A percentile compares a stretch with the other conserved stretches of the same genome.
Evolutionary conservation across 2,797 vertebrate species (phyloP).

Genomic region (Gymnopithys bicolor): DNA sequence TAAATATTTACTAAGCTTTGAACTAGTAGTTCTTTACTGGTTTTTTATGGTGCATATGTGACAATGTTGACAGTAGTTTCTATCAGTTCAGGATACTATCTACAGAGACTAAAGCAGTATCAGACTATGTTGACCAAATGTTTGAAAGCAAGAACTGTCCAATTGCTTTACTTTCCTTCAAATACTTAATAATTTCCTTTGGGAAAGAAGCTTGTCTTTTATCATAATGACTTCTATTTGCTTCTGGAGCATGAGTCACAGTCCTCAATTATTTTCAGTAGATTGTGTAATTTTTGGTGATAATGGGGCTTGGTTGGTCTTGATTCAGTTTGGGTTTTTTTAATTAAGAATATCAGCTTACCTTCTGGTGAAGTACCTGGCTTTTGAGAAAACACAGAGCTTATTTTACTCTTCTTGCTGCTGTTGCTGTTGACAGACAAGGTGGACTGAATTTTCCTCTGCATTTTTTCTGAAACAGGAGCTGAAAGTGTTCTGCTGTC

Average conservation of each 20-base stretch:
- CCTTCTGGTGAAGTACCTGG: slow-evolving; percentile 91
- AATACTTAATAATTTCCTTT: slow-evolving; percentile 56
- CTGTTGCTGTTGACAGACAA: slow-evolving; percentile 92
- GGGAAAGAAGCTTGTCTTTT: slow-evolving; percentile 52
- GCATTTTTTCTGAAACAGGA: slow-evolving; percentile 93
- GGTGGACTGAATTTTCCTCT: slow-evolving; percentile 93
- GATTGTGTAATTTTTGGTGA: slow-evolving; percentile 46
- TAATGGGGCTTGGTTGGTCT: background rate
- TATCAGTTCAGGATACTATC: background rate
- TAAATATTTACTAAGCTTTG: background rate
- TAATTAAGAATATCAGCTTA: slow-evolving; percentile 73
- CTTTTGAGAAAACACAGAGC: slow-evolving; percentile 89
- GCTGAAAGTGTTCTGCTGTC: slow-evolving; percentile 83
- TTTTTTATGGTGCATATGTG: background rate
- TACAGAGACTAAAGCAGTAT: background rate
- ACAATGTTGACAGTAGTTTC: background rate
- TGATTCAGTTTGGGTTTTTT: background rate
- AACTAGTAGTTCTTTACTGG: background rate
- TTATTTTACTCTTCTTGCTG: slow-evolving; percentile 91
- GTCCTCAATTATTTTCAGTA: slow-evolving; percentile 59
- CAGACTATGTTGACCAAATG: background rate
- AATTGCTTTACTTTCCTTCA: slow-evolving; percentile 44
- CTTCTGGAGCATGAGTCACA: slow-evolving; percentile 45
- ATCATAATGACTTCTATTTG: slow-evolving; percentile 61
- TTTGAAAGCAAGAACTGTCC: slow-evolving; percentile 52